Percentiles rank a stretch among this genome's conserved stretches.
phyloP scores from a whole-genome alignment of 2,888 invertebrate species.

The Stenichneumon culpator region DNA sequence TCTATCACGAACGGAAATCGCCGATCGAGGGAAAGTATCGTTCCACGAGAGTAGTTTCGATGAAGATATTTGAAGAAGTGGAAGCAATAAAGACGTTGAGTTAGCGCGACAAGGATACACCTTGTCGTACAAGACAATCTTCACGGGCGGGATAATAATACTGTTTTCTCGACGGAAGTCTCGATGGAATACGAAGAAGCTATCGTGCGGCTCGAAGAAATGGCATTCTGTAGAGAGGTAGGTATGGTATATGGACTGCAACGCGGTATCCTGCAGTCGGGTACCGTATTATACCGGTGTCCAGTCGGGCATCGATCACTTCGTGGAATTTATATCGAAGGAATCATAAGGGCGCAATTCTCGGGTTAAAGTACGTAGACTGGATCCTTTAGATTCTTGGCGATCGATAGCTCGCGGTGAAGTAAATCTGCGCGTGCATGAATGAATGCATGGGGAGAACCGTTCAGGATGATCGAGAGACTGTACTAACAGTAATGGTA shows the following conservation, averaged over 20 bases:
- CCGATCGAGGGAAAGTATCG: too few relatives aligned
- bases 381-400: too few relatives aligned
- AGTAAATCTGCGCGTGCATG: too few relatives aligned
- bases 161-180: constrained; percentile 44
- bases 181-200: constrained; percentile 55
- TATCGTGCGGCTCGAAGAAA: constrained; percentile 43
- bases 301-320: constrained; percentile 7
- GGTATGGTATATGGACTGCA: too few relatives aligned
- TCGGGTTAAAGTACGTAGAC: too few relatives aligned
- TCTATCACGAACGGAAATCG: too few relatives aligned
- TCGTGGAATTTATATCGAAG: not conserved
- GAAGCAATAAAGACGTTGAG: not conserved
- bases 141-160: constrained; percentile 1
- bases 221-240: constrained; percentile 47
- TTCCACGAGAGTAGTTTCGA: too few relatives aligned
- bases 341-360: too few relatives aligned
- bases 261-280: not conserved
- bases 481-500: not conserved
- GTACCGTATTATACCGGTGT: constrained; percentile 6
- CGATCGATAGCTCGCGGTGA: too few relatives aligned
- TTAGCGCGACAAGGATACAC: constrained; percentile 52
- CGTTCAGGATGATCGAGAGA: not conserved
- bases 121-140: constrained; percentile 58
- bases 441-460: not conserved
- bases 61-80: too few relatives aligned